Evolutionary conservation across 2,113 vertebrate genomes (phyloP).

Genomic region (Xenopus tropicalis): DNA sequence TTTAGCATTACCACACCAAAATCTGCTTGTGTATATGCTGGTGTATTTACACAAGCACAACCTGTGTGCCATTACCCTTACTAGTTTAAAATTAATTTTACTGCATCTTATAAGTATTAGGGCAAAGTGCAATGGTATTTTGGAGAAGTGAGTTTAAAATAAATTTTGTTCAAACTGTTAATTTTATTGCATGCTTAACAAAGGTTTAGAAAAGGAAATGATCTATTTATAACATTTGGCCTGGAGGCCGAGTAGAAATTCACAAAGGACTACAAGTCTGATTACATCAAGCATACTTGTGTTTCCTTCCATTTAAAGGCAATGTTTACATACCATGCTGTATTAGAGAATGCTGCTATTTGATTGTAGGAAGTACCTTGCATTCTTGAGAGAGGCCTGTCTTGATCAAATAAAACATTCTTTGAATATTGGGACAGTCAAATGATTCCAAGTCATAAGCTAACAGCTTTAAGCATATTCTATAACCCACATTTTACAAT

Average conservation of each 20-base stretch:
- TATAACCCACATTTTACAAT: too few species aligned
- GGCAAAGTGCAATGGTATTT: too few species aligned
- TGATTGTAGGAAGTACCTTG: conserved; percentile 19
- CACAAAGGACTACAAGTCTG: background rate
- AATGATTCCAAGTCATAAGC: background rate
- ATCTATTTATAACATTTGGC: background rate
- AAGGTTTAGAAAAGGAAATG: too few species aligned
- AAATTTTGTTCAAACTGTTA: too few species aligned
- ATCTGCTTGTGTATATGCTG: too few species aligned
- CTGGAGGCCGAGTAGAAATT: background rate
- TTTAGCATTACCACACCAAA: too few species aligned
- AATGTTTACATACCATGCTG: conserved; percentile 26
- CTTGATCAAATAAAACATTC: conserved; percentile 23
- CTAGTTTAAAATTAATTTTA: too few species aligned
- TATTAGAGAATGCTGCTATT: conserved; percentile 9
- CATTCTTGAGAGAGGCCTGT: conserved; percentile 17
- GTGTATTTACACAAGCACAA: too few species aligned
- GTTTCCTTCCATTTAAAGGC: conserved; percentile 15
- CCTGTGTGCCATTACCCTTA: too few species aligned
- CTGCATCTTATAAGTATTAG: too few species aligned
- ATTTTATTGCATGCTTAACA: too few species aligned
- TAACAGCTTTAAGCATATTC: background rate
- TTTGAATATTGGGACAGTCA: background rate
- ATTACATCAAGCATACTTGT: background rate
- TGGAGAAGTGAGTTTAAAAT: too few species aligned